These are phyloP conservation scores for Macropodus opercularis DNA, from an alignment of 2,797 vertebrate genomes.

Conservation along the genomic window DNA sequence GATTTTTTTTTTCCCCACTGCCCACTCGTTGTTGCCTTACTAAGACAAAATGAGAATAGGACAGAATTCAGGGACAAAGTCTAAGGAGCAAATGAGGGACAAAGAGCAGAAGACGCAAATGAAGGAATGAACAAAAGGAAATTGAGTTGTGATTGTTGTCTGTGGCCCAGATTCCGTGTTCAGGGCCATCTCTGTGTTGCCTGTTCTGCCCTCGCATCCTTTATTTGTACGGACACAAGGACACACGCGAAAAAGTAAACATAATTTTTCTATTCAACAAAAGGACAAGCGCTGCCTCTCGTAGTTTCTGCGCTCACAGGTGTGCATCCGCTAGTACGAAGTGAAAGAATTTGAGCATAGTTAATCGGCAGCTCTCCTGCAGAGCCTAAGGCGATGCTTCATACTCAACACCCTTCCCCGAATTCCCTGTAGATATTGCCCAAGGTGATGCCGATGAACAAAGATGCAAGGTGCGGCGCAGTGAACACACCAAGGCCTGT, in stretches of 20 bases:
- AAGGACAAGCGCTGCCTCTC: constrained; percentile 19
- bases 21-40: constrained; percentile 11
- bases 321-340: constrained; percentile 47
- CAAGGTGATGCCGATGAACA: constrained; percentile 60
- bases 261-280: constrained; percentile 11
- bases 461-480: constrained; percentile 51
- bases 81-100: neutral
- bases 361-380: constrained; percentile 56
- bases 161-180: constrained; percentile 16
- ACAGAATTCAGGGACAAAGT: constrained; percentile 14
- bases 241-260: constrained; percentile 6
- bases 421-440: constrained; percentile 67
- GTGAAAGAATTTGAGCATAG: constrained; percentile 39
- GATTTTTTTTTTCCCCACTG: constrained; percentile 16
- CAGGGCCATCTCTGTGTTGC: constrained; percentile 13
- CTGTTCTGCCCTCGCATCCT: neutral
- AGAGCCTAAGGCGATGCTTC: constrained; percentile 53
- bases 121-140: neutral
- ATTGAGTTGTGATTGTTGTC: constrained; percentile 19
- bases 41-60: constrained; percentile 8
- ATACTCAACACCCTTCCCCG: constrained; percentile 28
- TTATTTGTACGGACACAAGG: constrained; percentile 24
- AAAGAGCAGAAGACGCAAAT: neutral
- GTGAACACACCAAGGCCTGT: constrained; percentile 26
- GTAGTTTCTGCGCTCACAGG: constrained; percentile 20